A percentile compares a stretch with the other conserved stretches of the same genome.
These are phyloP conservation scores for Elachura formosa DNA, from an alignment of 2,113 vertebrate genomes.

Conservation along the genomic window DNA sequence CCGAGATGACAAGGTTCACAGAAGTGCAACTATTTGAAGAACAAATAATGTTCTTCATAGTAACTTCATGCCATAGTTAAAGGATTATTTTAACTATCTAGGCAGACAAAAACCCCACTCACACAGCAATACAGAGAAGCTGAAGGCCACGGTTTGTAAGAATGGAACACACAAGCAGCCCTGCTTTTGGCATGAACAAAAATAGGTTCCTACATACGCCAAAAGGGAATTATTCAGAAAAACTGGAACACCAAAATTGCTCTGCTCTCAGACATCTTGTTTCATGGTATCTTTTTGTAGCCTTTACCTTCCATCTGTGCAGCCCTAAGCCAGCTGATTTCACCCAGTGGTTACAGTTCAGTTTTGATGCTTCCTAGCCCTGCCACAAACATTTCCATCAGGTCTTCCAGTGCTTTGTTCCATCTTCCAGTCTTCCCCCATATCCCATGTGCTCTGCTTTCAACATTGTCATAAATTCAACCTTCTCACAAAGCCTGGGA, in stretches of 20 bases:
- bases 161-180: background rate
- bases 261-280: background rate
- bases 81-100: background rate
- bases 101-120: background rate
- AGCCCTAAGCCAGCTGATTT: background rate
- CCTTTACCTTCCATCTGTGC: background rate
- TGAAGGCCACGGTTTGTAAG: background rate
- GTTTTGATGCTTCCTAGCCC: background rate
- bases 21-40: background rate
- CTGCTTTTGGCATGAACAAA: background rate
- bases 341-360: no score
- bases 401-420: background rate
- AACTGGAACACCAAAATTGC: background rate
- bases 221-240: background rate
- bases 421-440: background rate
- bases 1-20: background rate
- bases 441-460: fast-evolving
- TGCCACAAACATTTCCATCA: background rate
- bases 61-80: background rate
- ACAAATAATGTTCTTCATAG: no score
- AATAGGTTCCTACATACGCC: background rate
- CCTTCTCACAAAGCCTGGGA: fast-evolving
- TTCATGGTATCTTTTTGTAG: fast-evolving
- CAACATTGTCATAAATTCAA: fast-evolving
- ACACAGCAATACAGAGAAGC: fast-evolving